Evolutionary conservation across 2,888 invertebrate genomes (phyloP).

Genomic region (Idaea dimidiata): DNA sequence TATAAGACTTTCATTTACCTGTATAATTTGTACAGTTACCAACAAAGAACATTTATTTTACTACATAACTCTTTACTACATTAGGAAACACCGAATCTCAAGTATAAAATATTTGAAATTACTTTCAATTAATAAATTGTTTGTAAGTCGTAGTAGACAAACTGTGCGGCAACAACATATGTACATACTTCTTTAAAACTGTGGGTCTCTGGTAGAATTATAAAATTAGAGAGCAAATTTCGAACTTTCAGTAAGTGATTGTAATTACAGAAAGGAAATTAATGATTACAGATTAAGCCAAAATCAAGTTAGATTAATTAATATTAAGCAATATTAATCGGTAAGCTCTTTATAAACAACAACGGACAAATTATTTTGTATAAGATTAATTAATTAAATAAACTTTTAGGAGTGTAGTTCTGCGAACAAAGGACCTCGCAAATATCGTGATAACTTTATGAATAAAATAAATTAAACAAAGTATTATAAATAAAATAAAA

Average conservation of each 20-base stretch:
- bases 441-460: too few species aligned
- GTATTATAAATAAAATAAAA: too few species aligned
- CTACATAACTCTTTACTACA: too few species aligned
- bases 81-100: too few species aligned
- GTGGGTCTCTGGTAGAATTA: neutral
- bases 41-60: too few species aligned
- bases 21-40: too few species aligned
- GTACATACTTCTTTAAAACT: neutral
- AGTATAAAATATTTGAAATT: too few species aligned
- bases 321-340: conserved; percentile 5
- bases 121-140: too few species aligned
- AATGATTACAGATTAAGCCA: neutral
- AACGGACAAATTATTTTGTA: neutral
- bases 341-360: neutral
- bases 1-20: too few species aligned
- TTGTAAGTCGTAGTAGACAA: neutral
- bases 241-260: neutral
- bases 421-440: too few species aligned
- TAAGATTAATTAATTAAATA: neutral
- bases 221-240: neutral
- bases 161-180: neutral
- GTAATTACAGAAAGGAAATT: neutral
- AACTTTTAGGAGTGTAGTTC: too few species aligned
- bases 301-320: conserved; percentile 4
- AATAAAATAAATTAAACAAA: too few species aligned